phyloP scores from a whole-genome alignment of 2,797 vertebrate species.

The Thaleichthys pacificus region DNA sequence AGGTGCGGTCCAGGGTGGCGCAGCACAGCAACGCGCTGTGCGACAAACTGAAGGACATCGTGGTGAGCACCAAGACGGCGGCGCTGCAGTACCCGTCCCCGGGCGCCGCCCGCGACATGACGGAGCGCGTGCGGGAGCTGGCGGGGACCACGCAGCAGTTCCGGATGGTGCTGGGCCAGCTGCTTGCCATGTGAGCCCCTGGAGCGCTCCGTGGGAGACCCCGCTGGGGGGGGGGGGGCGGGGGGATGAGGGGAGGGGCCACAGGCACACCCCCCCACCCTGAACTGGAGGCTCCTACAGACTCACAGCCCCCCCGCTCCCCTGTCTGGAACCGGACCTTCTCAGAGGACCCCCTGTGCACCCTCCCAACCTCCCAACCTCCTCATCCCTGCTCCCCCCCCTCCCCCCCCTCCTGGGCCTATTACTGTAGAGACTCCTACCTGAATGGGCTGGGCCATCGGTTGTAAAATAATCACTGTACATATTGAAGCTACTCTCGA shows the following conservation, averaged over 20 bases:
- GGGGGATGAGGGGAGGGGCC: background rate
- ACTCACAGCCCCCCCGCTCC: constrained; percentile 9
- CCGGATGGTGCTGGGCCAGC: constrained; percentile 87
- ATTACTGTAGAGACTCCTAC: constrained; percentile 52
- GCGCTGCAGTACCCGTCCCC: constrained; percentile 92
- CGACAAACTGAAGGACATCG: constrained; percentile 93
- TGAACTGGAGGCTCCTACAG: background rate
- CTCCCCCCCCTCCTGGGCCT: constrained; percentile 29
- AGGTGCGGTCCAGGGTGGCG: constrained; percentile 85
- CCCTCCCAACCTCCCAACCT: constrained; percentile 4
- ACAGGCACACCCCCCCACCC: background rate
- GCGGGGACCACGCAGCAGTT: constrained; percentile 92
- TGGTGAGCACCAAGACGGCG: constrained; percentile 90
- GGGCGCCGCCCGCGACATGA: constrained; percentile 87
- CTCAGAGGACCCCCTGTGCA: constrained; percentile 10
- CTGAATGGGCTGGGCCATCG: constrained; percentile 66
- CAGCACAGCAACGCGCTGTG: constrained; percentile 95
- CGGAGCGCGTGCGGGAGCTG: constrained; percentile 88
- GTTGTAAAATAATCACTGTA: constrained; percentile 80
- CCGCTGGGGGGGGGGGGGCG: background rate
- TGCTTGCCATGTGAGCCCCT: constrained; percentile 78
- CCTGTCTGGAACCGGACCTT: constrained; percentile 9
- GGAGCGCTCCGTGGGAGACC: background rate
- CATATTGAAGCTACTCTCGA: constrained; percentile 74
- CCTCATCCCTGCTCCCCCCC: constrained; percentile 10